Conservation (phyloP, 1,140 invertebrate genomes). For the Drosophila hydei region DNA sequence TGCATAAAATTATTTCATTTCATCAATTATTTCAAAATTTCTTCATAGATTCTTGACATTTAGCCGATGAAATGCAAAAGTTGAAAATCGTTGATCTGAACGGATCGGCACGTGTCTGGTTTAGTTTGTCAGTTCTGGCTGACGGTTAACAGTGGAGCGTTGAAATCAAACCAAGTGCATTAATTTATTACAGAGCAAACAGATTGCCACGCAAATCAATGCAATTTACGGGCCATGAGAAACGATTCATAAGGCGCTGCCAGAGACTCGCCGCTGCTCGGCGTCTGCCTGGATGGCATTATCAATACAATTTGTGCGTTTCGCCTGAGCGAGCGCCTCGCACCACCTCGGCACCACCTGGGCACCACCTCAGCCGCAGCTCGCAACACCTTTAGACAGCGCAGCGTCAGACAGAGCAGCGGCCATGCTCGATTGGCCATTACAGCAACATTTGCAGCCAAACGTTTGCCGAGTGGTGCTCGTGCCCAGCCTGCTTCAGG, state of each 20-base stretch:
- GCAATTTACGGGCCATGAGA: constrained; percentile 58
- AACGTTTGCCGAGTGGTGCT: constrained; percentile 38
- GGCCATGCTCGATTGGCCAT: constrained; percentile 22
- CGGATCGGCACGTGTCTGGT: not conserved
- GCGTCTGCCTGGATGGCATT: constrained; percentile 41
- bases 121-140: constrained; percentile 3
- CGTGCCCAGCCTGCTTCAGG: constrained; percentile 39
- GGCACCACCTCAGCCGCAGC: not conserved
- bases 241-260: constrained; percentile 45
- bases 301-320: constrained; percentile 73
- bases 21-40: not conserved
- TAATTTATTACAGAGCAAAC: constrained; percentile 77
- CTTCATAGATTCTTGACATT: constrained; percentile 17
- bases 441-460: constrained; percentile 24
- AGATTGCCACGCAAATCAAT: constrained; percentile 77
- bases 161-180: constrained; percentile 72
- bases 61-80: not conserved
- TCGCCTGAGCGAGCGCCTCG: constrained; percentile 31
- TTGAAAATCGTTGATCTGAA: constrained; percentile 3
- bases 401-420: not conserved
- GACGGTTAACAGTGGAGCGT: constrained; percentile 40
- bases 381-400: not conserved
- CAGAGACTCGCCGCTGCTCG: no score
- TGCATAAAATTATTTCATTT: not conserved
- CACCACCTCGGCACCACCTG: not conserved